Percentiles rank a stretch among this genome's conserved stretches.
Evolutionary conservation across 2,888 invertebrate genomes (phyloP).

Genomic region (Agonum fuliginosum): DNA sequence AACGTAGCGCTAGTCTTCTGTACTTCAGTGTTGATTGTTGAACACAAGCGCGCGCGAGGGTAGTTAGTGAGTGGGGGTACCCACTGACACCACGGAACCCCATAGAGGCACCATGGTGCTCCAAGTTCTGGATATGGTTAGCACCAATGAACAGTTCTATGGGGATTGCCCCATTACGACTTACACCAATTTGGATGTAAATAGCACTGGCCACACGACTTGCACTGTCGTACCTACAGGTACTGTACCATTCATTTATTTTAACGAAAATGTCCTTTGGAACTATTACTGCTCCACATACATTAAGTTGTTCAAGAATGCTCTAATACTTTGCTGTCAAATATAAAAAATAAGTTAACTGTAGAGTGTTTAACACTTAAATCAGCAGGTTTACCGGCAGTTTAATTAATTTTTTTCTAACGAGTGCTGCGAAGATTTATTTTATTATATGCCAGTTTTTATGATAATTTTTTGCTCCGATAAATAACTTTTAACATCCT

Average conservation of each 20-base stretch:
- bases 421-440: background rate
- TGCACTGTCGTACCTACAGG: constrained; percentile 72
- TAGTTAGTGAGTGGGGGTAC: background rate
- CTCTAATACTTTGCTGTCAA: no score
- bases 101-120: constrained; percentile 82
- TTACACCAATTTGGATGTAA: constrained; percentile 72
- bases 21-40: background rate
- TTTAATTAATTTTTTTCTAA: background rate
- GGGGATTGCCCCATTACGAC: constrained; percentile 75
- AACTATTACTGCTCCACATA: no score
- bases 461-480: background rate
- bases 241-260: constrained; percentile 62
- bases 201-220: constrained; percentile 71
- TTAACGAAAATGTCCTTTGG: no score
- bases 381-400: no score
- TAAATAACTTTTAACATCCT: no score
- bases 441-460: background rate
- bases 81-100: constrained; percentile 70
- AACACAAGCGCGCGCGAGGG: background rate
- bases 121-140: constrained; percentile 81
- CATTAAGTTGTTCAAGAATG: no score
- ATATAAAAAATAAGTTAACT: no score
- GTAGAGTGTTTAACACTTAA: no score
- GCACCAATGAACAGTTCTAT: constrained; percentile 83
- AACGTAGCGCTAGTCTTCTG: background rate